Conservation (phyloP, 2,797 vertebrate genomes). For the Pteropus rufus region DNA sequence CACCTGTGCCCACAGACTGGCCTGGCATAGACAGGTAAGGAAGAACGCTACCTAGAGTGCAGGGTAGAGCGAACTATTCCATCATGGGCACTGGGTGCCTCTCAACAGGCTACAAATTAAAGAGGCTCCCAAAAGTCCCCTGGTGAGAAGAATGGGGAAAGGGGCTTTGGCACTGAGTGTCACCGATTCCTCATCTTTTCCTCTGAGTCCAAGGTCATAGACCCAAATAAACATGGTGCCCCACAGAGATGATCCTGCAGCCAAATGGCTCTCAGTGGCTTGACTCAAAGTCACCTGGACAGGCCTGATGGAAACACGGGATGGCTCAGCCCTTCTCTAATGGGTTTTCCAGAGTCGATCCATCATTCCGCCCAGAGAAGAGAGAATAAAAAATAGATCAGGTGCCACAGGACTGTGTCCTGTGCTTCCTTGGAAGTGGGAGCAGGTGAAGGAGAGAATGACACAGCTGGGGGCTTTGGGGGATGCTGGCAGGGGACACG, state of each 20-base stretch:
- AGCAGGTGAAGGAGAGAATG: background rate
- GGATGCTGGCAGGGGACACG: background rate
- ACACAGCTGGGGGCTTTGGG: background rate
- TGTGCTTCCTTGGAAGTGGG: background rate
- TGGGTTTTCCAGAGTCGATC: slow-evolving; percentile 59
- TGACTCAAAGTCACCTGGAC: slow-evolving; percentile 59
- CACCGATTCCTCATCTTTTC: background rate
- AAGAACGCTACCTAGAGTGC: background rate
- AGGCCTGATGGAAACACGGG: slow-evolving; percentile 21
- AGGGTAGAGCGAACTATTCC: background rate
- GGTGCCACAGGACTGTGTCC: background rate
- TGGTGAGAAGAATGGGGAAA: background rate
- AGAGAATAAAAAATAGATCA: slow-evolving; percentile 8
- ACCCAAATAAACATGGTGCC: slow-evolving; percentile 49
- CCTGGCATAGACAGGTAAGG: background rate
- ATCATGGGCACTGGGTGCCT: background rate
- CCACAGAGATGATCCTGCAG: background rate
- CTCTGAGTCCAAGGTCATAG: background rate
- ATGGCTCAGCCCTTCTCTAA: slow-evolving; percentile 61
- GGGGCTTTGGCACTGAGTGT: background rate
- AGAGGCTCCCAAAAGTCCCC: background rate
- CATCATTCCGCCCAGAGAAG: slow-evolving; percentile 11
- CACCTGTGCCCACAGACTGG: background rate
- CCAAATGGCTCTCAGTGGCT: slow-evolving; percentile 23
- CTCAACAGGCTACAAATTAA: background rate